Conservation (phyloP, 2,113 vertebrate species). For the Psephotus haematonotus region DNA sequence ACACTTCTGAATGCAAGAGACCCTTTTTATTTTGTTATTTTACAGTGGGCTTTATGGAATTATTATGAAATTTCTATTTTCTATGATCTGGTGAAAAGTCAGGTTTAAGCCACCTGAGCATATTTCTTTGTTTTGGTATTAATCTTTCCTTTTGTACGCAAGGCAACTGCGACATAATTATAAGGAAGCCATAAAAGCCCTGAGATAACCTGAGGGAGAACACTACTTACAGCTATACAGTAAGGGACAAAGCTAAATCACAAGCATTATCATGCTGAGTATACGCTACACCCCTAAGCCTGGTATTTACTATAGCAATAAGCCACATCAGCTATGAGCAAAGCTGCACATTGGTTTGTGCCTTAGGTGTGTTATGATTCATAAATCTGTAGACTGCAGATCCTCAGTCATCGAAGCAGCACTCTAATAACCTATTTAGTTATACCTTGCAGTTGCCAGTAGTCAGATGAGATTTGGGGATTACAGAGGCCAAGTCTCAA, state of each 20-base stretch:
- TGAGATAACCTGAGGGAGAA: background rate
- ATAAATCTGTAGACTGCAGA: background rate
- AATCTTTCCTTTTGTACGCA: background rate
- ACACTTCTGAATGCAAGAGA: accelerated
- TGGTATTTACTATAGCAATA: background rate
- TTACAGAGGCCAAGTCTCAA: background rate
- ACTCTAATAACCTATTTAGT: background rate
- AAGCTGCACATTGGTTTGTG: background rate
- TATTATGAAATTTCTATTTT: background rate
- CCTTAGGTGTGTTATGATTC: background rate
- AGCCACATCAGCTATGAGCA: accelerated
- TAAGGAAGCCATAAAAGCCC: background rate
- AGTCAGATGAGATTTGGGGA: background rate
- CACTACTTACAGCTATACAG: background rate
- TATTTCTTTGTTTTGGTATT: background rate
- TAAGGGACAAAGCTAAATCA: background rate
- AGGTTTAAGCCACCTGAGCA: background rate
- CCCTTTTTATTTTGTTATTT: background rate
- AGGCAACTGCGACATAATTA: background rate
- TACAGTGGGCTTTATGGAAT: background rate
- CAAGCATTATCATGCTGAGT: background rate
- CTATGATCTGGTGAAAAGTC: background rate
- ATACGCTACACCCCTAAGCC: background rate
- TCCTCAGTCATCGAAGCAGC: background rate
- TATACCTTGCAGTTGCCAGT: background rate